Percentiles rank a stretch among this genome's conserved stretches.
Evolutionary conservation across 2,797 vertebrate genomes (phyloP).

Genomic region (Sebastes cheni): DNA sequence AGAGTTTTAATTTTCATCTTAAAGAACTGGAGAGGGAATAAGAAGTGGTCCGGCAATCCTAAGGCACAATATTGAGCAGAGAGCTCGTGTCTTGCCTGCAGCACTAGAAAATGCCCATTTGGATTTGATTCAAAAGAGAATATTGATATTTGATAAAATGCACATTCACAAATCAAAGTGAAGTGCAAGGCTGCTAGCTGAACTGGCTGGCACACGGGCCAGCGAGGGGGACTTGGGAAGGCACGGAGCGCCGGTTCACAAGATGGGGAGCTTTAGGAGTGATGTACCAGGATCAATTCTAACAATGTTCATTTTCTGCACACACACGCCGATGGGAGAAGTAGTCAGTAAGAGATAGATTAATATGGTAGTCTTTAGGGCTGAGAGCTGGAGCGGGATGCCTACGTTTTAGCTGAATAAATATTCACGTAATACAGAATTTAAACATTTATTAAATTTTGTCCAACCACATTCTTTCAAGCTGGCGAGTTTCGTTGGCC

Average conservation of each 20-base stretch:
- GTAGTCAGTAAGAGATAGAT: constrained; percentile 45
- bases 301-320: constrained; percentile 64
- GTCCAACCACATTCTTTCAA: not conserved
- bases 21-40: constrained; percentile 22
- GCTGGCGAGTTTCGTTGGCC: not conserved
- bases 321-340: constrained; percentile 31
- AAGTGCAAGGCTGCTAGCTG: constrained; percentile 48
- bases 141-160: constrained; percentile 75
- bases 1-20: constrained; percentile 25
- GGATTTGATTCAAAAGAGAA: constrained; percentile 66
- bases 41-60: not conserved
- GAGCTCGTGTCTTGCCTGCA: constrained; percentile 30
- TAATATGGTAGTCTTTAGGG: constrained; percentile 38
- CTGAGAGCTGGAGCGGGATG: not conserved
- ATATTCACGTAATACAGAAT: constrained; percentile 8
- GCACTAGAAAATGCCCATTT: constrained; percentile 62
- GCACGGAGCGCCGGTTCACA: constrained; percentile 42
- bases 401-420: constrained; percentile 2
- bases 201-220: constrained; percentile 33
- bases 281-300: constrained; percentile 56
- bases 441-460: not conserved
- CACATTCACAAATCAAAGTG: constrained; percentile 72
- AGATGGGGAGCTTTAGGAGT: constrained; percentile 44
- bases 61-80: constrained; percentile 21
- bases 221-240: constrained; percentile 9